A percentile compares a stretch with the other conserved stretches of the same genome.
These are phyloP conservation scores for Nasonia longicornis DNA, from an alignment of 1,140 invertebrate species.

Conservation along the genomic window DNA sequence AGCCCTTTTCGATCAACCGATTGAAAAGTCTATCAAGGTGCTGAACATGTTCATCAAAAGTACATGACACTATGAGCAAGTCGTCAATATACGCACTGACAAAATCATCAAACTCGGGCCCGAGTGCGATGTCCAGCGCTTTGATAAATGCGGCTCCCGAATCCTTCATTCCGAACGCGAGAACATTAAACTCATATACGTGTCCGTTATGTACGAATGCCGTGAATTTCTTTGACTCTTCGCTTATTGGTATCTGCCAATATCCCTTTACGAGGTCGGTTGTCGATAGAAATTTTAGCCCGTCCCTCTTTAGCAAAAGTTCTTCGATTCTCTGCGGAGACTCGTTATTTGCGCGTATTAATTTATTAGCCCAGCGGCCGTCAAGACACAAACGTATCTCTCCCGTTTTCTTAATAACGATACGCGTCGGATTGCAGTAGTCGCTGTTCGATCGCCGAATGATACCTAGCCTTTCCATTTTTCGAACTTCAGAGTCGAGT, in stretches of 20 bases:
- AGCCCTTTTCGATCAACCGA: conserved; percentile 43
- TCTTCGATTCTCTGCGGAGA: conserved; percentile 50
- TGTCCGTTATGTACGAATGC: conserved; percentile 17
- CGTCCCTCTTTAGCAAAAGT: conserved; percentile 50
- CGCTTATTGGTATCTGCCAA: conserved; percentile 54
- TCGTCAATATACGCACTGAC: conserved; percentile 49
- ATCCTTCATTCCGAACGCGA: conserved; percentile 58
- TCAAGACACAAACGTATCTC: conserved; percentile 56
- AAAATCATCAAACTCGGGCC: conserved; percentile 29
- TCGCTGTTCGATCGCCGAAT: conserved; percentile 51
- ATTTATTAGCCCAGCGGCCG: conserved; percentile 55
- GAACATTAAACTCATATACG: conserved; percentile 51
- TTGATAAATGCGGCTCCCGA: conserved; percentile 55
- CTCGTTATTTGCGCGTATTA: conserved; percentile 53
- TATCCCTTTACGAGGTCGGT: conserved; percentile 57
- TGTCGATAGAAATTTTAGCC: conserved; percentile 50
- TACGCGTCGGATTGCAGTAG: conserved; percentile 55
- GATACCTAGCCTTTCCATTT: conserved; percentile 47
- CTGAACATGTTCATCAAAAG: conserved; percentile 48
- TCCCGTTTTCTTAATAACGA: conserved; percentile 53
- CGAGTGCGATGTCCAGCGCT: conserved; percentile 31
- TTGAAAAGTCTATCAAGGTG: conserved; percentile 49
- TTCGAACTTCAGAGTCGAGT: conserved; percentile 30
- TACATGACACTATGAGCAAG: conserved; percentile 46
- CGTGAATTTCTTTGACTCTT: not conserved